Conservation (phyloP, 2,888 invertebrate genomes). For the Cephus rjabovi region DNA sequence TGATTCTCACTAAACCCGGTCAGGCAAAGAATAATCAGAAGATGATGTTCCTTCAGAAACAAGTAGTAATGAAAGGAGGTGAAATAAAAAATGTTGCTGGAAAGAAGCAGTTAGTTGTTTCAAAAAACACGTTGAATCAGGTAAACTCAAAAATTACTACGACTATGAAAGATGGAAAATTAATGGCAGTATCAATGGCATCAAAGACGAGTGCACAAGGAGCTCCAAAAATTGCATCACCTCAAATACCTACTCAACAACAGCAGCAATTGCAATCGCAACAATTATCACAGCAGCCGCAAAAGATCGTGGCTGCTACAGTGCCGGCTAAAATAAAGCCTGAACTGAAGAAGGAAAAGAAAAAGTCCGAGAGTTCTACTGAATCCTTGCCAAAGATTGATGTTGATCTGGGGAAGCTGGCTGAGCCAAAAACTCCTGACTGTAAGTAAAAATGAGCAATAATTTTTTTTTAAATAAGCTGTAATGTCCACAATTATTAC, state of each 20-base stretch:
- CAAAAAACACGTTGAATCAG: constrained; percentile 40
- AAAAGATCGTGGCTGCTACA: constrained; percentile 20
- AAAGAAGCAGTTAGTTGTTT: constrained; percentile 50
- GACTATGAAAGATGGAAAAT: constrained; percentile 48
- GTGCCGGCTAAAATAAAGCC: constrained; percentile 57
- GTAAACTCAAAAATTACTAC: constrained; percentile 37
- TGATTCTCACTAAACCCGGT: constrained; percentile 62
- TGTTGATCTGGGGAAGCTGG: constrained; percentile 27
- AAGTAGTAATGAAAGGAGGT: constrained; percentile 51
- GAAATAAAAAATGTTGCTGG: constrained; percentile 46
- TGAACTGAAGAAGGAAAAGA: constrained; percentile 57
- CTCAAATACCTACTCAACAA: constrained; percentile 15
- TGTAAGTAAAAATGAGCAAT: constrained; percentile 22
- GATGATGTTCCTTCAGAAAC: constrained; percentile 58
- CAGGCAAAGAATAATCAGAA: constrained; percentile 55
- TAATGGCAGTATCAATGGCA: constrained; percentile 29
- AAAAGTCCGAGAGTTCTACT: constrained; percentile 41
- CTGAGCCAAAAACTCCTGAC: constrained; percentile 42
- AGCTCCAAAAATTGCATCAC: constrained; percentile 1
- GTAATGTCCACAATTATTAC: constrained; percentile 21
- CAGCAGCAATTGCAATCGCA: constrained; percentile 18
- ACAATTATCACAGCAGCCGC: constrained; percentile 4
- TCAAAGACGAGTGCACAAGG: constrained; percentile 25
- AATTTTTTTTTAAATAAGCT: constrained; percentile 1
- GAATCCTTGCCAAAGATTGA: constrained; percentile 37